Conservation (phyloP, 2,113 vertebrate genomes). For the Hemibagrus wyckioides region DNA sequence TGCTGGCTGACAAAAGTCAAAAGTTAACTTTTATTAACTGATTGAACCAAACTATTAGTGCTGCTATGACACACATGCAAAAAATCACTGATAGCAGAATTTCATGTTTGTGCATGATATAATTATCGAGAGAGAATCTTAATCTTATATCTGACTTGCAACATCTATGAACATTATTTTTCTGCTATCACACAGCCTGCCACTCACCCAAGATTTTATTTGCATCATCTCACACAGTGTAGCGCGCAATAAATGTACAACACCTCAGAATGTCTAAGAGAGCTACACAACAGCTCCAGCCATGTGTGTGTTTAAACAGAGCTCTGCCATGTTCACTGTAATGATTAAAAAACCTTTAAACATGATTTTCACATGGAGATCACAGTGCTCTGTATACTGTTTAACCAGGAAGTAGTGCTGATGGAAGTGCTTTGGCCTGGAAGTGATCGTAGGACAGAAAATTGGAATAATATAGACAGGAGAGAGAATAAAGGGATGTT, state of each 20-base stretch:
- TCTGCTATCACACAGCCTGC: background rate
- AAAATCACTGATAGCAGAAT: background rate
- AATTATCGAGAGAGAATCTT: background rate
- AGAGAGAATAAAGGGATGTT: background rate
- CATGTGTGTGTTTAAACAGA: slow-evolving; percentile 8
- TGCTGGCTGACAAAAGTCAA: background rate
- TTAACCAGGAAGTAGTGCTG: slow-evolving; percentile 4
- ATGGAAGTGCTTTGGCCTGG: background rate
- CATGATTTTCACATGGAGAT: slow-evolving; percentile 10
- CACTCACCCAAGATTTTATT: background rate
- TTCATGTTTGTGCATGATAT: background rate
- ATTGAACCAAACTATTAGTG: background rate
- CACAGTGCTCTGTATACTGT: slow-evolving; percentile 10
- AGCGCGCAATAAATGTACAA: background rate
- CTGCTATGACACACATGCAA: background rate
- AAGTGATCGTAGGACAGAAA: background rate
- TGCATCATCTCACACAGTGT: background rate
- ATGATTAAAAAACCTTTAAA: background rate
- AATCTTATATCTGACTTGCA: background rate
- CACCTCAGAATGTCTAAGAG: slow-evolving; percentile 25
- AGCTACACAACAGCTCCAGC: slow-evolving; percentile 40
- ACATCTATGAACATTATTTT: background rate
- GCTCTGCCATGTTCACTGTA: slow-evolving; percentile 14
- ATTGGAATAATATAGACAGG: background rate
- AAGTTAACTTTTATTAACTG: too few relatives aligned